phyloP scores from a whole-genome alignment of 2,797 vertebrate genomes.

The Danio jaintianensis region DNA sequence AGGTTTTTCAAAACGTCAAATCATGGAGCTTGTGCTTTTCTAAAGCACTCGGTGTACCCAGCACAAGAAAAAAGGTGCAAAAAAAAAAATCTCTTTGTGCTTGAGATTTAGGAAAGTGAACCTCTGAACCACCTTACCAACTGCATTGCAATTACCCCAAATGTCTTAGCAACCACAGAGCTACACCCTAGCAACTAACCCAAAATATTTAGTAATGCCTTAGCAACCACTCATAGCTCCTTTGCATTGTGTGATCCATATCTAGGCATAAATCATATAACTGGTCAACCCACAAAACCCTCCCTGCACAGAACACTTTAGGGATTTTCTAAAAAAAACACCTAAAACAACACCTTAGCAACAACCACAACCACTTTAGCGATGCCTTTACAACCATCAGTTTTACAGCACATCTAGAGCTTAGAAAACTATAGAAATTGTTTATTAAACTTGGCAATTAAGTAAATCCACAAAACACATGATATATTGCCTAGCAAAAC shows the following conservation, averaged over 20 bases:
- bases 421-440: too few species aligned
- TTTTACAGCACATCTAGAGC: too few species aligned
- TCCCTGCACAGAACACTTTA: too few species aligned
- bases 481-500: neutral
- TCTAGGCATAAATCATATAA: too few species aligned
- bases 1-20: conserved; percentile 9
- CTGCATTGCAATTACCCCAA: neutral
- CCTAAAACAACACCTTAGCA: neutral
- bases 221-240: neutral
- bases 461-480: too few species aligned
- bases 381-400: neutral
- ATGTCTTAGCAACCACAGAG: neutral
- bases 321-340: too few species aligned
- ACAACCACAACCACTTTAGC: neutral
- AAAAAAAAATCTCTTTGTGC: neutral
- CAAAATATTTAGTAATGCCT: neutral
- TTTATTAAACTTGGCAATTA: too few species aligned
- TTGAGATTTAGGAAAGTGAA: neutral
- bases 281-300: too few species aligned
- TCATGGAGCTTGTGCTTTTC: neutral
- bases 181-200: neutral
- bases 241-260: too few species aligned
- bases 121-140: neutral
- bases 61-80: neutral
- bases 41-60: neutral